Conservation (phyloP, 2,888 invertebrate species). For the Drosophila quasianomalipes region DNA sequence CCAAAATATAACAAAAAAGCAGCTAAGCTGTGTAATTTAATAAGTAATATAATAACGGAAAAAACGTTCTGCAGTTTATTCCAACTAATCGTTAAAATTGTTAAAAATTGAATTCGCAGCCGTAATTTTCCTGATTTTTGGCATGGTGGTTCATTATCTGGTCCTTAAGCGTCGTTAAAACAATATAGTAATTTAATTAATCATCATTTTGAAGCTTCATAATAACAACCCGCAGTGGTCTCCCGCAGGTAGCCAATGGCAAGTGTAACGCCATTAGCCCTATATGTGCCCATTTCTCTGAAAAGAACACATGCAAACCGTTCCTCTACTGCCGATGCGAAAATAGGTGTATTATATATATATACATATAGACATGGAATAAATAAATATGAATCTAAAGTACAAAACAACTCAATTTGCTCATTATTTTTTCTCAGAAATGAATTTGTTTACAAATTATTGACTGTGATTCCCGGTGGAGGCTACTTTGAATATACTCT, state of each 20-base stretch:
- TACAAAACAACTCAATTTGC: not conserved
- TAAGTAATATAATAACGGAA: not conserved
- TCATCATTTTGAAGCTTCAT: not conserved
- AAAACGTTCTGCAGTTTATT: not conserved
- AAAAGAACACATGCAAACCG: conserved; percentile 36
- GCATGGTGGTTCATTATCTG: conserved; percentile 41
- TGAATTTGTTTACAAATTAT: not conserved
- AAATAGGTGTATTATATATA: not conserved
- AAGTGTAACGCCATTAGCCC: conserved; percentile 16
- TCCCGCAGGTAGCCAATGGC: not conserved
- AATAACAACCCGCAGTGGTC: not conserved
- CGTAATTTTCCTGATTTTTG: conserved; percentile 36
- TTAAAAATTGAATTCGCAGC: conserved; percentile 40
- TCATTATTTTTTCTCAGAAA: conserved; percentile 6
- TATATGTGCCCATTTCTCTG: conserved; percentile 21
- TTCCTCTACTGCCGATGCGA: conserved; percentile 71
- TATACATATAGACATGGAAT: too few relatives aligned
- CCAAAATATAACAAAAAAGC: not conserved
- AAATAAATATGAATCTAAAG: not conserved
- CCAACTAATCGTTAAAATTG: conserved; percentile 30
- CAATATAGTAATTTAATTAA: not conserved
- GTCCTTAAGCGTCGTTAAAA: conserved; percentile 61
- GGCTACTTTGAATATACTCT: not conserved
- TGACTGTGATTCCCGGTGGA: too few relatives aligned
- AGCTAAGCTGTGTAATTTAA: not conserved